A percentile compares a stretch with the other conserved stretches of the same genome.
These are phyloP conservation scores for Oreotrochilus melanogaster DNA, from an alignment of 2,113 vertebrate genomes.

Conservation along the genomic window DNA sequence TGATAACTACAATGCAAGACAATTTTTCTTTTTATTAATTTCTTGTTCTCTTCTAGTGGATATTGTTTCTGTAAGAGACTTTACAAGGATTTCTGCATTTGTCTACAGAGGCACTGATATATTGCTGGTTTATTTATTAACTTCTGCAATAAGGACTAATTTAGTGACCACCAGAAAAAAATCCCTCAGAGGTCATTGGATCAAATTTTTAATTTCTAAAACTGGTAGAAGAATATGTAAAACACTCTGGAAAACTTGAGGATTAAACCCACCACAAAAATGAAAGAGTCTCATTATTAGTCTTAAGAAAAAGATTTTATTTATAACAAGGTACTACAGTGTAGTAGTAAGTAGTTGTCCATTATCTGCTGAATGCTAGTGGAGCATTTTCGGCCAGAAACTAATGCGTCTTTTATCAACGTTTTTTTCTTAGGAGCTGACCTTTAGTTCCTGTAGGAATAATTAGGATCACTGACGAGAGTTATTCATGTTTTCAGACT, in stretches of 20 bases:
- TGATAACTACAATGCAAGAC: not conserved
- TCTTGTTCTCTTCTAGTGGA: not conserved
- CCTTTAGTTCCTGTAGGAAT: conserved; percentile 33
- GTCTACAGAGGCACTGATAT: not conserved
- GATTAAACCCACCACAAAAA: not conserved
- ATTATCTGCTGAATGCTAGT: not conserved
- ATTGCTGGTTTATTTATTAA: not conserved
- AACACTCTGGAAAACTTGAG: not conserved
- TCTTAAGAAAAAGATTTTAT: not conserved
- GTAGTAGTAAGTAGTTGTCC: not conserved
- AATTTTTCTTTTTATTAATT: not conserved
- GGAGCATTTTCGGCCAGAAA: conserved; percentile 2
- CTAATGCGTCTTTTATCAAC: conserved; percentile 27
- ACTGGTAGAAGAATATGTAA: not conserved
- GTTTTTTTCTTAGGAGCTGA: conserved; percentile 25
- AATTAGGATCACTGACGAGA: conserved; percentile 39
- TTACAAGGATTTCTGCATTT: not conserved
- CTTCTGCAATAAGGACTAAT: not conserved
- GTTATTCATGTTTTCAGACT: conserved; percentile 7
- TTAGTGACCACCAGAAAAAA: not conserved
- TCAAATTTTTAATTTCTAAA: not conserved
- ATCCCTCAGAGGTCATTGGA: not conserved
- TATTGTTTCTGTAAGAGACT: not conserved
- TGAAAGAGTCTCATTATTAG: not conserved
- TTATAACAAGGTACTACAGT: not conserved